These are phyloP conservation scores for Trachelipus rathkii DNA, from an alignment of 1,140 invertebrate species.

Conservation along the genomic window DNA sequence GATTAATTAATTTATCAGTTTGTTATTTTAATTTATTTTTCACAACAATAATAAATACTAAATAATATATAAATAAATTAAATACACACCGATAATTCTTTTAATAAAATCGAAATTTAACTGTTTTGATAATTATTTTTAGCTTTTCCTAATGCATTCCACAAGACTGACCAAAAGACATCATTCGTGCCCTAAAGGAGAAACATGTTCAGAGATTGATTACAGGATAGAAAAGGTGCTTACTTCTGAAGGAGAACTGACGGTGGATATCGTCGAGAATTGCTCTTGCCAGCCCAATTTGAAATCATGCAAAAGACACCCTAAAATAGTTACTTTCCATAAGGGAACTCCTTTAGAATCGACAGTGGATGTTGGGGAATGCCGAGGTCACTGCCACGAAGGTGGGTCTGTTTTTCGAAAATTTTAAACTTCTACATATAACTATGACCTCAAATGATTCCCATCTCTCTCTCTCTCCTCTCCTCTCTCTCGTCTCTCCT, in stretches of 20 bases:
- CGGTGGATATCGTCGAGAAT: not conserved
- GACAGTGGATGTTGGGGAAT: not conserved
- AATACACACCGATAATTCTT: not conserved
- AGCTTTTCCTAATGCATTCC: constrained; percentile 10
- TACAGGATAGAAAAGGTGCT: not conserved
- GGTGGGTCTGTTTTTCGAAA: not conserved
- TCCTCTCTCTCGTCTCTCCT: too few relatives aligned
- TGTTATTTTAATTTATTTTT: not conserved
- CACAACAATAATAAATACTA: constrained; percentile 4
- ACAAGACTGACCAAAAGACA: not conserved
- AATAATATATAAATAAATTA: not conserved
- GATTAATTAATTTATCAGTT: not conserved
- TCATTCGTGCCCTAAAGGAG: not conserved
- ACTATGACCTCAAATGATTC: too few relatives aligned
- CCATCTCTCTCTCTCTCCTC: too few relatives aligned
- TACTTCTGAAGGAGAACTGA: not conserved
- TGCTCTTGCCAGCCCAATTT: not conserved
- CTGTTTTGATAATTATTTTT: not conserved
- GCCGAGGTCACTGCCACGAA: not conserved
- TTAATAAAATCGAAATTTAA: too few relatives aligned
- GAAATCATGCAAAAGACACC: not conserved
- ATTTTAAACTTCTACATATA: too few relatives aligned
- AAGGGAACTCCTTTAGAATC: constrained; percentile 10
- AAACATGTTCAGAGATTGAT: not conserved
- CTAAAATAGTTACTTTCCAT: not conserved